Evolutionary conservation across 2,797 vertebrate species (phyloP).

Genomic region (Diglossa cyanea): DNA sequence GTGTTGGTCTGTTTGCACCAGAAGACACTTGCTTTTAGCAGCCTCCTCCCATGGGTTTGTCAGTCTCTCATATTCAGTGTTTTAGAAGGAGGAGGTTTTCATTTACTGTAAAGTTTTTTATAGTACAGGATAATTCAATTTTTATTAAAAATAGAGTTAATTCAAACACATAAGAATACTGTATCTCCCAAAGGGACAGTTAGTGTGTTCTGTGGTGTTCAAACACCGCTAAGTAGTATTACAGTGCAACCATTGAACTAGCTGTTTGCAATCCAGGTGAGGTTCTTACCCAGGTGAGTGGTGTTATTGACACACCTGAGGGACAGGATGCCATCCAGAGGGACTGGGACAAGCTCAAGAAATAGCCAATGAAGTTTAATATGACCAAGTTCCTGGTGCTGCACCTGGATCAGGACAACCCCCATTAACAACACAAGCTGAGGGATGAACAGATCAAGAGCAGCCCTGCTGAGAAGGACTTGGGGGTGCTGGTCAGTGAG

Average conservation of each 20-base stretch:
- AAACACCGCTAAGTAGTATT: fast-evolving
- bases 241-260: neutral
- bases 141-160: neutral
- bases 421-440: fast-evolving
- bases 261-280: neutral
- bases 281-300: neutral
- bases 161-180: neutral
- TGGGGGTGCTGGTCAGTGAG: neutral
- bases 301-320: neutral
- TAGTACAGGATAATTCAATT: neutral
- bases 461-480: no score
- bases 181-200: neutral
- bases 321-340: neutral
- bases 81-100: neutral
- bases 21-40: neutral
- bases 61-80: neutral
- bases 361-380: neutral
- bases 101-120: neutral
- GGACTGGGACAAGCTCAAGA: neutral
- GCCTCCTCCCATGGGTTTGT: neutral
- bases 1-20: neutral
- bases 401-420: fast-evolving
- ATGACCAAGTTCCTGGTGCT: no score
- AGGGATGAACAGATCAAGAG: fast-evolving
- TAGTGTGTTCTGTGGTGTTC: neutral